phyloP scores from a whole-genome alignment of 2,888 invertebrate species.

The Luperina testacea region DNA sequence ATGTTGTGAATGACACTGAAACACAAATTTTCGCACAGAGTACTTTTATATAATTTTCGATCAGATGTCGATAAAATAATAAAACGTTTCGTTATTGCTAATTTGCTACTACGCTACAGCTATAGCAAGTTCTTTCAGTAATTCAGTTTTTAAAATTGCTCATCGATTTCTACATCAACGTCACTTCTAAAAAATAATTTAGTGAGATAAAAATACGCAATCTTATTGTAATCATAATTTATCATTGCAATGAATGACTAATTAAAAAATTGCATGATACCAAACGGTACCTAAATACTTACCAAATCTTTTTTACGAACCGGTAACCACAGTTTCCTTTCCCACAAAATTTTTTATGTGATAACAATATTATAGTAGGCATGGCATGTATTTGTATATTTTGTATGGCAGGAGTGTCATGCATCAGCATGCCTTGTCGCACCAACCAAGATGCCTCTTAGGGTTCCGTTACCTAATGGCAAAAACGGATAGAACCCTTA shows the following conservation, averaged over 20 bases:
- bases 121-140: neutral
- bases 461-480: neutral
- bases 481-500: neutral
- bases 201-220: neutral
- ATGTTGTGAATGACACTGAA: neutral
- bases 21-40: too few species aligned
- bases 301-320: neutral
- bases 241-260: neutral
- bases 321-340: slow-evolving; percentile 58
- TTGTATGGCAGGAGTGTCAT: neutral
- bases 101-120: too few species aligned
- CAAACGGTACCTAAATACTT: too few species aligned
- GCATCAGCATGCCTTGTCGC: neutral
- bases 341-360: slow-evolving; percentile 22
- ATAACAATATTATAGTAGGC: too few species aligned
- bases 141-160: too few species aligned
- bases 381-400: too few species aligned
- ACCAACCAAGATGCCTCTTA: neutral
- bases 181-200: neutral
- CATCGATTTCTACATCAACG: neutral
- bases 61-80: neutral
- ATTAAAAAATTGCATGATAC: neutral
- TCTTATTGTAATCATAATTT: neutral
- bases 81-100: slow-evolving; percentile 25
- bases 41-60: too few species aligned